Conservation (phyloP, 2,113 vertebrate genomes). For the Psittacula cyanocephala region DNA sequence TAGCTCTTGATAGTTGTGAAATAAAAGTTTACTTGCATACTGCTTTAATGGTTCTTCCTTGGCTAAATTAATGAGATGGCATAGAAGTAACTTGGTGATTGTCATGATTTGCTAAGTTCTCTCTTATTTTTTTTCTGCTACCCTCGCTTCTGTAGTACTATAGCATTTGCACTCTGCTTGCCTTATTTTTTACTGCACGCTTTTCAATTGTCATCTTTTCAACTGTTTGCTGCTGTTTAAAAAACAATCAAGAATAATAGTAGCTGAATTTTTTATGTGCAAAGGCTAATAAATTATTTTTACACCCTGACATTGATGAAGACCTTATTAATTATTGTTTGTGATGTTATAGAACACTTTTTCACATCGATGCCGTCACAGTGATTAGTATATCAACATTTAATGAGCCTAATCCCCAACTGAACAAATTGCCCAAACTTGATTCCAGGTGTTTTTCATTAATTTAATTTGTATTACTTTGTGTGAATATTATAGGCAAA, state of each 20-base stretch:
- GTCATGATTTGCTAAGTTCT: not conserved
- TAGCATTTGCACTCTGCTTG: not conserved
- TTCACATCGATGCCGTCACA: not conserved
- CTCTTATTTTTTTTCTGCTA: not conserved
- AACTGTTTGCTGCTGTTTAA: conserved; percentile 51
- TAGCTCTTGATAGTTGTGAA: not conserved
- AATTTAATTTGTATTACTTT: not conserved
- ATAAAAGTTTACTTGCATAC: not conserved
- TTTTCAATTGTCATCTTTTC: conserved; percentile 32
- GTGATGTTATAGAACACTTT: not conserved
- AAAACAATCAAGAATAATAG: conserved; percentile 8
- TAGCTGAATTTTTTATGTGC: conserved; percentile 40
- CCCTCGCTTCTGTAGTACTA: not conserved
- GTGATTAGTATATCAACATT: not conserved
- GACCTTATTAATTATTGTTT: not conserved
- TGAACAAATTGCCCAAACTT: not conserved
- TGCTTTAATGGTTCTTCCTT: not conserved
- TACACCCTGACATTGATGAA: not conserved
- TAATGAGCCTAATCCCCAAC: not conserved
- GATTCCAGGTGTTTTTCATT: not conserved
- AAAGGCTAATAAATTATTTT: conserved; percentile 60
- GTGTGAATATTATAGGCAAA: not conserved
- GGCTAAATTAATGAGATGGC: not conserved
- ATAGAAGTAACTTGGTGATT: not conserved
- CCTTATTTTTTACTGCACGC: conserved; percentile 32